Evolutionary conservation across 2,113 vertebrate genomes (phyloP), one percentile per base, ranked within the genome.

Genomic region (Halichoerus grypus): DNA sequence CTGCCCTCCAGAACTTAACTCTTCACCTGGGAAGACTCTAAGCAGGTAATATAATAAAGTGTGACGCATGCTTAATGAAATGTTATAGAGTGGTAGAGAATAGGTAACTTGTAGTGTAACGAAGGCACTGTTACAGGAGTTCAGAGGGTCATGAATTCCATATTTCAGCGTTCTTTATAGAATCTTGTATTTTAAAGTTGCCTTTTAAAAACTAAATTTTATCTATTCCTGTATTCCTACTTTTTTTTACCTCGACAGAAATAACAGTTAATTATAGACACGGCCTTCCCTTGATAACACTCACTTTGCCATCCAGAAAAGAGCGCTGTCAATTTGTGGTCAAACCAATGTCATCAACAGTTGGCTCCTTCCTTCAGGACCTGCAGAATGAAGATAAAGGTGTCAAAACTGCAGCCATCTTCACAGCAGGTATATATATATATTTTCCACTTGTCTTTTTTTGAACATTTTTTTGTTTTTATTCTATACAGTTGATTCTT

Each of bases 281-380:
- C 46, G 99, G 99, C 22, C 99, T 99, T 39, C 99, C 99, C n/a
- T 97, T 99, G 77, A 97, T 99, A 97, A 99, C 99, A 46, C 98
- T 99, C 12, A 98, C 86, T 0, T 93, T 99, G 96, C 99, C 99
- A 3, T 99, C 99, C 88, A 99, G 99, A 97, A 98, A 97, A 0
- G 99, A 99, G 97, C 99, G 98, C 39, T 99, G 99, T 93, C 99
- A 96, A 61, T 99, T 99, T 96, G 99, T 99, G 36, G 96, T 99
- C 53, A 98, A 99, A 89, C 99, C 99, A 0, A 89, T 99, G 98
- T 83, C 99, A 80, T 99, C 99, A 94, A 99, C 98, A 0, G 99
- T 99, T 2, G 99, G 98, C 7, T 99, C 99, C 12, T 99, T 99
- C 94, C 98, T 99, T 39, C 67, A 95, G 82, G 99, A 99, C 57